A percentile compares a stretch with the other conserved stretches of the same genome.
Evolutionary conservation across 2,797 vertebrate genomes (phyloP).

Genomic region (Catamblyrhynchus diadema): DNA sequence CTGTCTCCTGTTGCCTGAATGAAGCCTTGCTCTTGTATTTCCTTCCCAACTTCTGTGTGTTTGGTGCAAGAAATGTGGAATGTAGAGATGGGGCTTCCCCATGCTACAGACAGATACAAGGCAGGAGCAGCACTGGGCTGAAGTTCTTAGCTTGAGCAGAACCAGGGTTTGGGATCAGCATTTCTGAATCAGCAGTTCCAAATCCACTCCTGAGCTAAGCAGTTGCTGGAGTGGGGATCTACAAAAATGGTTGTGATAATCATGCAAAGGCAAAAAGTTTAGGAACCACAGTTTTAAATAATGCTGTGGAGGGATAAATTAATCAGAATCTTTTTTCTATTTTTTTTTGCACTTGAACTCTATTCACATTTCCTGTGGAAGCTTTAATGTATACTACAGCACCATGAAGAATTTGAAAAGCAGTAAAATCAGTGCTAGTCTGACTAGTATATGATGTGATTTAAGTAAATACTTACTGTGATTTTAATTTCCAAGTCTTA

Average conservation of each 20-base stretch:
- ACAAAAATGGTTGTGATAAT: neutral
- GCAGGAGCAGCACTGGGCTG: neutral
- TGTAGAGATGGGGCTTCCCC: neutral
- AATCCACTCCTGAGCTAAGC: neutral
- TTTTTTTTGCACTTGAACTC: neutral
- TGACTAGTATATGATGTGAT: neutral
- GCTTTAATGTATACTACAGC: neutral
- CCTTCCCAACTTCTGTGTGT: neutral
- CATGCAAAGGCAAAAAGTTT: neutral
- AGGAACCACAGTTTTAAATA: neutral
- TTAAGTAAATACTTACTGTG: neutral
- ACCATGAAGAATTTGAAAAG: neutral
- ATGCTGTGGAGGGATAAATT: rapidly evolving
- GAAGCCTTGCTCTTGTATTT: neutral
- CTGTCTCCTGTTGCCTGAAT: neutral
- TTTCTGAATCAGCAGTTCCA: neutral
- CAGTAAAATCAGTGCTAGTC: neutral
- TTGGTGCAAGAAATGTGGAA: neutral
- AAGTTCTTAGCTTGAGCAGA: neutral
- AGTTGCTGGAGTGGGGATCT: neutral
- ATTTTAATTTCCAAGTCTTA: neutral
- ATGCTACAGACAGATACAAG: rapidly evolving
- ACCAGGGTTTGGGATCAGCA: neutral
- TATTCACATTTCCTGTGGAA: neutral
- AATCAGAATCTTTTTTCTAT: neutral